Evolutionary conservation across 2,888 invertebrate species (phyloP).

Genomic region (Trissonchulus sp.): DNA sequence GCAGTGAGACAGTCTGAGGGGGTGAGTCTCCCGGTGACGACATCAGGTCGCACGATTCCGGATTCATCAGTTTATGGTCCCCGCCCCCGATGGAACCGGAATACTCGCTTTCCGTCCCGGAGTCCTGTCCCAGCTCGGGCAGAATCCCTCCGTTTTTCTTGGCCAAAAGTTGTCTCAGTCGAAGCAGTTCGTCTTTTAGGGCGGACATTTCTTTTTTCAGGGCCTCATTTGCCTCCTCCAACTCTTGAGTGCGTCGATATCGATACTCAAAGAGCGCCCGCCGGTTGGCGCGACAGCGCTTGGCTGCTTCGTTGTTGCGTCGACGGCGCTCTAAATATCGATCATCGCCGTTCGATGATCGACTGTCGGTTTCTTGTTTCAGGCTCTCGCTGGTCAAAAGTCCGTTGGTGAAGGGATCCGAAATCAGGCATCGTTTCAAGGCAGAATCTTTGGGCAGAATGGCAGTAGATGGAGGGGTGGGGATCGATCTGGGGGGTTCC

Average conservation of each 20-base stretch:
- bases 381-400: no score
- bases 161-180: conserved; percentile 46
- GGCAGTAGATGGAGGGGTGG: background rate
- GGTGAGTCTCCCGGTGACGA: no score
- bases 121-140: background rate
- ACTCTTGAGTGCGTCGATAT: conserved; percentile 52
- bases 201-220: conserved; percentile 50
- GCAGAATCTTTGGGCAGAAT: background rate
- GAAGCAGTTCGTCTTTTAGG: conserved; percentile 51
- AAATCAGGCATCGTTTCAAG: background rate
- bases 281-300: conserved; percentile 56
- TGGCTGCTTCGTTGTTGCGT: conserved; percentile 56
- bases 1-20: no score
- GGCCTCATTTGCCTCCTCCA: conserved; percentile 55
- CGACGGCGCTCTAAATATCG: conserved; percentile 54
- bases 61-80: no score
- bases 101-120: background rate
- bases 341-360: background rate
- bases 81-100: background rate
- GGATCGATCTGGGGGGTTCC: no score
- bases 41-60: no score
- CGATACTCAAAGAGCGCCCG: conserved; percentile 53
- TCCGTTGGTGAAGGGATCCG: no score
- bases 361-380: background rate
- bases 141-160: conserved; percentile 17